Percentiles rank a stretch among this genome's conserved stretches.
Evolutionary conservation across 2,113 vertebrate species (phyloP).

Genomic region (Illadopsis cleaveri): DNA sequence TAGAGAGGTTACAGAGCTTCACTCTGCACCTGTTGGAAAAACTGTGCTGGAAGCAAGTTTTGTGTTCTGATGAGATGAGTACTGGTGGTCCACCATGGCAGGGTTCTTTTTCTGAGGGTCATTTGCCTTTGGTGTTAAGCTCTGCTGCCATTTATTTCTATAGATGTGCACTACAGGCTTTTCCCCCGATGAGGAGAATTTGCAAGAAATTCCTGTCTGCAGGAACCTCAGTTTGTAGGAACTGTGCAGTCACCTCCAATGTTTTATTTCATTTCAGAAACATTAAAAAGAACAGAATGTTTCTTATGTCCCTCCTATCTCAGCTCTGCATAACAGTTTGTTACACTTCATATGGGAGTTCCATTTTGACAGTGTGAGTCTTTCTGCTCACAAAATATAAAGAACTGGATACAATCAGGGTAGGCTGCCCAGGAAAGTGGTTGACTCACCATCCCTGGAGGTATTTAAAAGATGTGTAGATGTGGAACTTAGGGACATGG

Average conservation of each 20-base stretch:
- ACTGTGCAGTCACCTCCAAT: background rate
- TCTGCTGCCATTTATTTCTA: background rate
- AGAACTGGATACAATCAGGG: background rate
- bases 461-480: background rate
- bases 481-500: background rate
- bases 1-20: background rate
- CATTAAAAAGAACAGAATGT: background rate
- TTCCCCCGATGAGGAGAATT: background rate
- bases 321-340: background rate
- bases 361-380: background rate
- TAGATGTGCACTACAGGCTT: background rate
- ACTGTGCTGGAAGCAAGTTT: background rate
- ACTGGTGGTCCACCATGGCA: background rate
- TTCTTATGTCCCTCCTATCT: background rate
- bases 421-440: background rate
- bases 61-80: background rate
- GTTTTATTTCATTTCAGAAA: background rate
- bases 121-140: background rate
- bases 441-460: background rate
- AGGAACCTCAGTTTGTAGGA: background rate
- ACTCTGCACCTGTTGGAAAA: background rate
- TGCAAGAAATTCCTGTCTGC: background rate
- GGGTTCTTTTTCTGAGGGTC: background rate
- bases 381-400: background rate
- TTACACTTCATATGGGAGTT: background rate